Evolutionary conservation across 2,113 vertebrate genomes (phyloP).

Genomic region (Sarotherodon lohbergeri): DNA sequence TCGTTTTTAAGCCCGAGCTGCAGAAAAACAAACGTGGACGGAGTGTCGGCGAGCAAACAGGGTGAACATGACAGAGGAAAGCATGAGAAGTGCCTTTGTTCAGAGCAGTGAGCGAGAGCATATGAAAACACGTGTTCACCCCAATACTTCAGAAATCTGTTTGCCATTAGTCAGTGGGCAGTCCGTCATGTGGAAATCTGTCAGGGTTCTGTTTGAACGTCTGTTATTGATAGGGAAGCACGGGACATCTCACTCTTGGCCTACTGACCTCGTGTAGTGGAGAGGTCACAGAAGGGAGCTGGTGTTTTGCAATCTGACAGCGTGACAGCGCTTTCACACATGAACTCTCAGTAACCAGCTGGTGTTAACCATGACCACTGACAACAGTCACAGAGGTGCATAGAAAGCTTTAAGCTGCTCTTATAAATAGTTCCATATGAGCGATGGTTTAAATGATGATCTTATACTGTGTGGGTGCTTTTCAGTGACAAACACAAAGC

Average conservation of each 20-base stretch:
- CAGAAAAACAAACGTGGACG: not conserved
- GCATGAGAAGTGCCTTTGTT: not conserved
- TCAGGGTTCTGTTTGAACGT: constrained; percentile 18
- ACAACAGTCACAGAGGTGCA: not conserved
- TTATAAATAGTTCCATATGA: not conserved
- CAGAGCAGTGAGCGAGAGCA: not conserved
- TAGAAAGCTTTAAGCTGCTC: not conserved
- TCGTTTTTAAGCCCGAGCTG: not conserved
- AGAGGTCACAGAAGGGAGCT: not conserved
- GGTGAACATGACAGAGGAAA: not conserved
- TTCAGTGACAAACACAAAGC: not conserved
- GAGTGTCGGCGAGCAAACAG: not conserved
- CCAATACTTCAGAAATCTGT: constrained; percentile 32
- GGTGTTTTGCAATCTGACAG: constrained; percentile 14
- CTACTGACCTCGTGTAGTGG: not conserved
- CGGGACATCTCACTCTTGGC: not conserved
- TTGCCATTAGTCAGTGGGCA: constrained; percentile 22
- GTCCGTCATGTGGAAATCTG: constrained; percentile 12
- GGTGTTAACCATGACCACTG: not conserved
- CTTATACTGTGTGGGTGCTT: not conserved
- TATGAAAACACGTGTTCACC: not conserved
- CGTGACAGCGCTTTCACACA: not conserved
- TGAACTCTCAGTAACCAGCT: not conserved
- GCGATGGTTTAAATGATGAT: not conserved
- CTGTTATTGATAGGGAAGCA: not conserved